A percentile compares a stretch with the other conserved stretches of the same genome.
Conservation (phyloP, 2,797 vertebrate genomes). For the Gallinago nigripennis region DNA sequence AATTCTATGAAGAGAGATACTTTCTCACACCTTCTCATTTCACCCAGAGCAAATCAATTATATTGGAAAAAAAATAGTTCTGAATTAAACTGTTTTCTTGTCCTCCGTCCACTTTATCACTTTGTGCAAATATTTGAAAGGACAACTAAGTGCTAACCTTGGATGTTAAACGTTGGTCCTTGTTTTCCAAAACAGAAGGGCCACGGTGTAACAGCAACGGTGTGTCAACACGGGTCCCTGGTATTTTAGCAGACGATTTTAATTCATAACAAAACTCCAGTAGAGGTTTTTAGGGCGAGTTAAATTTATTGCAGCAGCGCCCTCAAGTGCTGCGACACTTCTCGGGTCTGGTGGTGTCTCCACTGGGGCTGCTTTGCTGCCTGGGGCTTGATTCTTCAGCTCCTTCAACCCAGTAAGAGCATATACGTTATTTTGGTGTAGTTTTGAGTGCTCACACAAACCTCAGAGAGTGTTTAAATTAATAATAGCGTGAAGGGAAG, state of each 20-base stretch:
- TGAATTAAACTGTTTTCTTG: not conserved
- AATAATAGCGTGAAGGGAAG: not conserved
- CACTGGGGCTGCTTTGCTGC: not conserved
- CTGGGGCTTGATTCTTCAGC: not conserved
- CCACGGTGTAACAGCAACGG: constrained; percentile 16
- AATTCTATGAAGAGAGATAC: not conserved
- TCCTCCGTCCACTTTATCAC: not conserved
- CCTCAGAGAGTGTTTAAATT: not conserved
- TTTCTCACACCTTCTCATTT: not conserved
- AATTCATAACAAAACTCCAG: not conserved
- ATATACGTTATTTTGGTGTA: not conserved
- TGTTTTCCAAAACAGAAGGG: not conserved
- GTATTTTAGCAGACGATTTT: not conserved
- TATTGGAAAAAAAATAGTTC: not conserved
- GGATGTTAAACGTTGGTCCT: not conserved
- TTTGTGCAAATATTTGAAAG: not conserved
- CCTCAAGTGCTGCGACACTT: constrained; percentile 56
- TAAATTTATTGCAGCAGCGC: constrained; percentile 68
- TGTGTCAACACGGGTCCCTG: not conserved
- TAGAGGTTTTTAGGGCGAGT: not conserved
- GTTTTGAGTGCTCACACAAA: not conserved
- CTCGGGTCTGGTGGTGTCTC: not conserved
- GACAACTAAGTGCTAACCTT: constrained; percentile 34
- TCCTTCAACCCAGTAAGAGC: not conserved
- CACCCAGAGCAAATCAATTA: not conserved